Base-by-base conservation (phyloP, 2,888 invertebrate genomes). In the Drosophila peninsularis region DNA sequence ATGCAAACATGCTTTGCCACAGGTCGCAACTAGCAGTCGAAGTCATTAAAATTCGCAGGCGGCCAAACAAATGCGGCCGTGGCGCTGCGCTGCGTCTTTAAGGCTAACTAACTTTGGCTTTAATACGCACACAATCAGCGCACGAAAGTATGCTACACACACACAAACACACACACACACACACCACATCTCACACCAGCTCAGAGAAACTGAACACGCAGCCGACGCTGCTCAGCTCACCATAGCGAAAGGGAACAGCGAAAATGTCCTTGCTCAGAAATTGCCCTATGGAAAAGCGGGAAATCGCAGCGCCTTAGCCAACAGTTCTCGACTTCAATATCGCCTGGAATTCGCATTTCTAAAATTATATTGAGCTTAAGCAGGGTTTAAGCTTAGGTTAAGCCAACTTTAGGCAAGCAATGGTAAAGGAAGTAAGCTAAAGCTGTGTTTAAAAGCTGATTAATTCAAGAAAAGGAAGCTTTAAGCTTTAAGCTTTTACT, bases 1-100 rank as follows among this genome's bases (percentile, higher is more conserved):
- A 87, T 81, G 71, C 75, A 76, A 86, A 82, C 82, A 75, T 70
- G 71, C 74, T 74, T 64, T 62, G 62, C 42, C 58, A 57, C 73
- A 75, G 72, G 71, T 71, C 55, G 50, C 50, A 62, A 53, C 47
- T 52, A 54, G 60, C 57, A 49, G 41, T 45, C 65, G 41, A 77
- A 80, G 72, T 85, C 86, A 86, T 86, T 78, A 76, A 83, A 80
- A 79, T 82, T 86, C 76, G 78, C 71, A 80, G 76, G 78, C 72
- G 82, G 64, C 78, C 71, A 64, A 77, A 68, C 78, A 77, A 71
- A 62, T 77, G 76, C 65, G 68, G 66, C 67, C 66, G 71, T 21
- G 42, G 27, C 32, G 30, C 42, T 62, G 37, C 27, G 27, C 42
- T 62, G 39, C 62, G 41, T 60, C 82, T 86, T 83, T 76, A 82